Evolutionary conservation across 1,140 invertebrate genomes (phyloP).

Genomic region (Drosophila simulans): DNA sequence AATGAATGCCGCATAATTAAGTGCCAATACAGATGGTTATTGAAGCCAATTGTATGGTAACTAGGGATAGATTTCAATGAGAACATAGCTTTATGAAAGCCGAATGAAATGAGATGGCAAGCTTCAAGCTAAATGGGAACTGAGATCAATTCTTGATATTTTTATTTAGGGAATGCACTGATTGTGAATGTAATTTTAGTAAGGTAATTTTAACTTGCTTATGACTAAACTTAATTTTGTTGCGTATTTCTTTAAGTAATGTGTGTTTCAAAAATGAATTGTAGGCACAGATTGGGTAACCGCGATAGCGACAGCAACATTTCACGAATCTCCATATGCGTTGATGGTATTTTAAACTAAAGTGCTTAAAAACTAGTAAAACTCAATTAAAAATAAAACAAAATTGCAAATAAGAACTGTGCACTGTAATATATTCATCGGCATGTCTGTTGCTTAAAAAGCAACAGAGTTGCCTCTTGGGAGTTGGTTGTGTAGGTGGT

Average conservation of each 20-base stretch:
- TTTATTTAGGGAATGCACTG: conserved; percentile 25
- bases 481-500: conserved; percentile 58
- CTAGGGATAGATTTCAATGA: conserved; percentile 41
- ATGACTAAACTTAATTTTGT: conserved; percentile 42
- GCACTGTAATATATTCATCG: conserved; percentile 27
- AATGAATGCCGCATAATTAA: conserved; percentile 61
- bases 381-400: conserved; percentile 26
- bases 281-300: conserved; percentile 85
- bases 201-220: conserved; percentile 48
- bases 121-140: conserved; percentile 64
- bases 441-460: conserved; percentile 8
- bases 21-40: conserved; percentile 53
- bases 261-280: conserved; percentile 64
- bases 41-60: conserved; percentile 65
- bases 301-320: conserved; percentile 85
- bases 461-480: conserved; percentile 13
- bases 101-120: conserved; percentile 67
- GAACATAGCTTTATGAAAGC: conserved; percentile 38
- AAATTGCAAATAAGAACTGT: conserved; percentile 49
- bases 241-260: conserved; percentile 22
- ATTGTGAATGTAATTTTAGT: conserved; percentile 65
- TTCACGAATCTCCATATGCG: conserved; percentile 82
- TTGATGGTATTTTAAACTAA: conserved; percentile 44
- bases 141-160: conserved; percentile 22
- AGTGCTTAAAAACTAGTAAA: conserved; percentile 30